Percentiles rank a stretch among this genome's conserved stretches.
These are phyloP conservation scores for Colaptes auratus DNA, from an alignment of 2,113 vertebrate genomes.

Conservation along the genomic window DNA sequence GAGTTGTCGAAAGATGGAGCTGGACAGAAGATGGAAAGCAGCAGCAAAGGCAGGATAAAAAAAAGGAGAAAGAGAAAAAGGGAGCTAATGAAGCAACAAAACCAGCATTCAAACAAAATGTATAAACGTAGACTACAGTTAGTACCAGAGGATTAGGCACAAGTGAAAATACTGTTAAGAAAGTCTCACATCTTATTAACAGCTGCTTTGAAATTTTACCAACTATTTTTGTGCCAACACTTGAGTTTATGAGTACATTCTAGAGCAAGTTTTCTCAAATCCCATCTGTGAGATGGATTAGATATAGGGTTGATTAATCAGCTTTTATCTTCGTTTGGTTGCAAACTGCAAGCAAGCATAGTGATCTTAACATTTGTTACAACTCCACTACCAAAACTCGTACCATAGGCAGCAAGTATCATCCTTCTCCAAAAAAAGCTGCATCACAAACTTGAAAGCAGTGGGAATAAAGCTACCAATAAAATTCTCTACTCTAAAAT, in stretches of 20 bases:
- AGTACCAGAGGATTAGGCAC: constrained; percentile 82
- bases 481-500: not conserved
- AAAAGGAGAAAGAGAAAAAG: constrained; percentile 86
- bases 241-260: constrained; percentile 2
- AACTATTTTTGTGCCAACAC: constrained; percentile 50
- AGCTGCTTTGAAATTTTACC: constrained; percentile 41
- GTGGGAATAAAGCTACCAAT: not conserved
- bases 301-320: not conserved
- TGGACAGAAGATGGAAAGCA: constrained; percentile 80
- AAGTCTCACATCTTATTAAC: constrained; percentile 61
- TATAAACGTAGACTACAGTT: constrained; percentile 81
- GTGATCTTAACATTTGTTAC: constrained; percentile 39
- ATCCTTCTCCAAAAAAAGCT: constrained; percentile 16
- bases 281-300: constrained; percentile 7
- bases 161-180: constrained; percentile 66
- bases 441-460: not conserved
- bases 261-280: constrained; percentile 19
- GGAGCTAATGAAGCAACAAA: constrained; percentile 91
- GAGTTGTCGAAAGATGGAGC: constrained; percentile 92
- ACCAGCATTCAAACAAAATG: constrained; percentile 86
- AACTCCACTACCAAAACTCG: not conserved
- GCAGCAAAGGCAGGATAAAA: constrained; percentile 84
- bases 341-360: constrained; percentile 45
- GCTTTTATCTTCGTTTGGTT: constrained; percentile 22
- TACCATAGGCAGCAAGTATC: not conserved